Evolutionary conservation across 2,113 vertebrate species (phyloP), one percentile per base, ranked within the genome.

Genomic region (Telmatochromis sp.): DNA sequence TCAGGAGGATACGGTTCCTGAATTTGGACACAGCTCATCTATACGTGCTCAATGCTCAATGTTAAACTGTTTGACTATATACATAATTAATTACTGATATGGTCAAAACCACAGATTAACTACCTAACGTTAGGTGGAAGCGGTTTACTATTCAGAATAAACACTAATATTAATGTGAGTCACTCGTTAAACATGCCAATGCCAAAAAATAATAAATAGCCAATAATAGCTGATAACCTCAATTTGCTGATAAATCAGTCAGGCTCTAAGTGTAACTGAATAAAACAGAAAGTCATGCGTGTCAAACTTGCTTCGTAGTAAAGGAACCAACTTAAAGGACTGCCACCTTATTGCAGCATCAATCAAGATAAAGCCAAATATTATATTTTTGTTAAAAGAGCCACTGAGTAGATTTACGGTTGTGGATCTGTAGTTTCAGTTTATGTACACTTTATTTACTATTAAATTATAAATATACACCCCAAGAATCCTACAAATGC

Each of bases 31-130:
- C 17, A 51, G 5, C 58, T 63, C 28, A 33, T 33, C 58, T 63
- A 63, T 33, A 63, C 6, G 9, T 33, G 58, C 28, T 33, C 23
- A 55, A 26, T 55, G 54, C 11, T 21, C 57, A 63, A 58, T 31
- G 58, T 33, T 60, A 19, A 60, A 60, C 57, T 60, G 57, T 63
- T 33, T 63, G 58, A 63, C 58, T 63, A 63, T 63, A 63, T 63
- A 35, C 28, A 33, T 63, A 63, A 63, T 35, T 63, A 63, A 63
- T 63, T 63, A 35, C 58, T n/a, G 58, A 63, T 35, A 63, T 63
- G 2, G 17, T 35, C 58, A 63, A 0, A 63, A 11, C 31, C 58
- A 63, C 31, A 63, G 1, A 63, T 35, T 0, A 35, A 35, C 17
- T 63, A 63, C 2, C 31, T 63, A 63, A 63, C 17, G 1, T 63